These are phyloP conservation scores for Argyresthia goedartella DNA, from an alignment of 2,888 invertebrate genomes.

Conservation along the genomic window DNA sequence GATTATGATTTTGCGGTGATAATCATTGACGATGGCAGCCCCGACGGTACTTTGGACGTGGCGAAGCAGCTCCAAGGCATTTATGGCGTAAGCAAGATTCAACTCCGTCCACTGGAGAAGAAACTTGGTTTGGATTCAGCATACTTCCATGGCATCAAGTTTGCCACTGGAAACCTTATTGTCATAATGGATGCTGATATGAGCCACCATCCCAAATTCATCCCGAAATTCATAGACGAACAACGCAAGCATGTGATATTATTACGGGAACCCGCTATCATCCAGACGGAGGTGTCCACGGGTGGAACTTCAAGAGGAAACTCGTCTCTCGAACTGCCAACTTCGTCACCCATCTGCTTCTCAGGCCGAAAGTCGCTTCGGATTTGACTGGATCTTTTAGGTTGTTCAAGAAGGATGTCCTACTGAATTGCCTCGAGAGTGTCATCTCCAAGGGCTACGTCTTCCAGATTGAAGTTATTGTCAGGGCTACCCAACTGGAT, in stretches of 20 bases:
- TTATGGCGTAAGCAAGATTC: slow-evolving; percentile 90
- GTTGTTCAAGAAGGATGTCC: slow-evolving; percentile 90
- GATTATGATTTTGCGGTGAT: slow-evolving; percentile 93
- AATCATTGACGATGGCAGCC: slow-evolving; percentile 98
- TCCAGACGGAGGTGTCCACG: slow-evolving; percentile 92
- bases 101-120: slow-evolving; percentile 88
- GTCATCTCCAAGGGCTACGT: slow-evolving; percentile 99
- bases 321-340: slow-evolving; percentile 92
- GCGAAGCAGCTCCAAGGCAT: slow-evolving; percentile 92
- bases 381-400: slow-evolving; percentile 98
- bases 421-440: slow-evolving; percentile 87
- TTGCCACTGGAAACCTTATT: slow-evolving; percentile 95
- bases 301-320: slow-evolving; percentile 98
- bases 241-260: slow-evolving; percentile 85
- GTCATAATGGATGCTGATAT: slow-evolving; percentile 99
- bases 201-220: slow-evolving; percentile 98
- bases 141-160: slow-evolving; percentile 96
- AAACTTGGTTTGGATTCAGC: slow-evolving; percentile 98
- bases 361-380: slow-evolving; percentile 89
- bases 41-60: slow-evolving; percentile 95
- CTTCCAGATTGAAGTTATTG: slow-evolving; percentile 99
- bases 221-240: slow-evolving; percentile 87
- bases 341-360: slow-evolving; percentile 89
- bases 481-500: slow-evolving; percentile 88
- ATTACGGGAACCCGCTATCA: slow-evolving; percentile 94